Percentiles rank a stretch among this genome's conserved stretches.
Evolutionary conservation across 2,888 invertebrate genomes (phyloP).

Genomic region (Tetramorium bicarinatum): DNA sequence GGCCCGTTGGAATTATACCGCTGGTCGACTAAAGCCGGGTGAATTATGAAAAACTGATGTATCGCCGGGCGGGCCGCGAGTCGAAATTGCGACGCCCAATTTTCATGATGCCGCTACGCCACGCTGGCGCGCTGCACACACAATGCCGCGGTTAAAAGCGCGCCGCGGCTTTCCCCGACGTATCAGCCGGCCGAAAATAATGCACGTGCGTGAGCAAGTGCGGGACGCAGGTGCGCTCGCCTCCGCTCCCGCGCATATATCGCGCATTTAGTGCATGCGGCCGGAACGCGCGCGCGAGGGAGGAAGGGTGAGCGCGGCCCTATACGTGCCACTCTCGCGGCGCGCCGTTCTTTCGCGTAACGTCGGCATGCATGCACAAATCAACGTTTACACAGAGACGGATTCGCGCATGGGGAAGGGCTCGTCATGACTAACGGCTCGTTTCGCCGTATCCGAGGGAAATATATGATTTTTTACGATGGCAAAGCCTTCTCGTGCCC

Average conservation of each 20-base stretch:
- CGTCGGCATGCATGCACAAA: constrained; percentile 41
- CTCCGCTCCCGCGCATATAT: constrained; percentile 26
- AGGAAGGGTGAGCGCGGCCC: background rate
- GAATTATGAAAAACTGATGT: constrained; percentile 78
- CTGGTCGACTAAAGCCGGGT: constrained; percentile 69
- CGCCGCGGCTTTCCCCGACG: constrained; percentile 45
- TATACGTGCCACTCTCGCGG: background rate
- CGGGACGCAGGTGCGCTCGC: constrained; percentile 26
- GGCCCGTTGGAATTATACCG: constrained; percentile 61
- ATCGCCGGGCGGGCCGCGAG: constrained; percentile 28
- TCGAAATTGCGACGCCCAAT: constrained; percentile 65
- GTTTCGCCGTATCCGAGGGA: constrained; percentile 56
- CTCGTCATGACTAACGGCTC: constrained; percentile 68
- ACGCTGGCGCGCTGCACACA: background rate
- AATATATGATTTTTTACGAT: constrained; percentile 65
- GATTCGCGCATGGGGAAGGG: constrained; percentile 33
- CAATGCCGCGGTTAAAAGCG: constrained; percentile 40
- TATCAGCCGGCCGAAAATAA: constrained; percentile 65
- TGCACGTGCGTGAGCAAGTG: constrained; percentile 51
- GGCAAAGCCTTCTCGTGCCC: background rate
- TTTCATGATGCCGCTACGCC: constrained; percentile 69
- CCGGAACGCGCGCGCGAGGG: background rate
- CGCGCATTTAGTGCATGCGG: constrained; percentile 22
- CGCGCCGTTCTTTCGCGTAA: constrained; percentile 24
- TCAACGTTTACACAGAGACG: constrained; percentile 51